phyloP scores from a whole-genome alignment of 2,888 invertebrate species.

The Euproctis similis region DNA sequence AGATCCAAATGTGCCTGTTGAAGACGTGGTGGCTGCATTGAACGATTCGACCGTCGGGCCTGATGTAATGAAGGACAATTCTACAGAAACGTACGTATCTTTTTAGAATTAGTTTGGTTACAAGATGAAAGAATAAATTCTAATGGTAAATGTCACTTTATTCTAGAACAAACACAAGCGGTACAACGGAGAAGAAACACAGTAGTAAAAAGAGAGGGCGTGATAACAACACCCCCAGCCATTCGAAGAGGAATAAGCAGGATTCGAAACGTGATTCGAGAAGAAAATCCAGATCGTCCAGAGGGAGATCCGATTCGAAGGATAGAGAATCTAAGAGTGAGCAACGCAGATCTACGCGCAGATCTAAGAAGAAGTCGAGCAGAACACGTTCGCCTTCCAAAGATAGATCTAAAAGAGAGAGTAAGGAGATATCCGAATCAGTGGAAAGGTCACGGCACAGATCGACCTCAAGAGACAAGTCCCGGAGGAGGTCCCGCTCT shows the following conservation, averaged over 20 bases:
- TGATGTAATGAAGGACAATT: slow-evolving; percentile 26
- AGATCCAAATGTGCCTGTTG: slow-evolving; percentile 79
- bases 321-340: slow-evolving; percentile 37
- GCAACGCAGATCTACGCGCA: slow-evolving; percentile 41
- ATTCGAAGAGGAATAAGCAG: slow-evolving; percentile 41
- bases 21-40: slow-evolving; percentile 79
- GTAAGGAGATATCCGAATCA: slow-evolving; percentile 45
- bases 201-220: slow-evolving; percentile 35
- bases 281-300: slow-evolving; percentile 49
- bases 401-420: slow-evolving; percentile 35
- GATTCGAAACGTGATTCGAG: slow-evolving; percentile 53
- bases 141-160: slow-evolving; percentile 4
- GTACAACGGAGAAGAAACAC: slow-evolving; percentile 13
- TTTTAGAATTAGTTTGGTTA: neutral
- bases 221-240: slow-evolving; percentile 31
- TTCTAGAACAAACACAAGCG: slow-evolving; percentile 23
- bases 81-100: slow-evolving; percentile 35
- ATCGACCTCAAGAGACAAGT: slow-evolving; percentile 46
- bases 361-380: slow-evolving; percentile 39
- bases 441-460: slow-evolving; percentile 40
- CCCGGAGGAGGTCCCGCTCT: slow-evolving; percentile 37
- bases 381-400: slow-evolving; percentile 41
- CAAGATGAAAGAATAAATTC: too few species aligned
- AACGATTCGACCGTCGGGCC: slow-evolving; percentile 69
- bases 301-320: slow-evolving; percentile 43